Conservation (phyloP, 2,113 vertebrate species). For the Albula glossodonta region DNA sequence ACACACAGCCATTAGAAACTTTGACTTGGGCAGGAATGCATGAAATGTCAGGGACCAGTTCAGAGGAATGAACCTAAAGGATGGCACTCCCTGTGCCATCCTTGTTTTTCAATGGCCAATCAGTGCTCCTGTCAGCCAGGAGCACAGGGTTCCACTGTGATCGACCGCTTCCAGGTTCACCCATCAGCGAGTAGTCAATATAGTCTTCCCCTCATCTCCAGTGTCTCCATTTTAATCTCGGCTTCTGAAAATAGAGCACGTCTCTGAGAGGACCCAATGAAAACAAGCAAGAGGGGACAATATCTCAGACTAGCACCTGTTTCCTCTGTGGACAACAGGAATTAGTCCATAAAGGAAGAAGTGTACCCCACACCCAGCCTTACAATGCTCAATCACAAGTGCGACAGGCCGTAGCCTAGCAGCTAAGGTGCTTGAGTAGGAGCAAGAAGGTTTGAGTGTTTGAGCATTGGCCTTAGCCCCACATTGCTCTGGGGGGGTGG, state of each 20-base stretch:
- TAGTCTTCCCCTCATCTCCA: background rate
- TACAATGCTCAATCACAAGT: background rate
- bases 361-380: background rate
- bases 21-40: constrained; percentile 54
- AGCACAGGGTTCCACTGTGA: no score
- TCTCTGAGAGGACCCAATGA: background rate
- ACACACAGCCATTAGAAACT: constrained; percentile 26
- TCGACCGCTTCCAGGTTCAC: background rate
- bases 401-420: no score
- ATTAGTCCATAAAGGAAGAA: constrained; percentile 21
- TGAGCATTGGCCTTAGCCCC: no score
- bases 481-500: no score
- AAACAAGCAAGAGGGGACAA: constrained; percentile 29
- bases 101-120: background rate
- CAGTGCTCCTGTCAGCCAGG: no score
- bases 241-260: background rate
- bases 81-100: background rate
- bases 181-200: background rate
- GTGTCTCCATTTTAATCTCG: background rate
- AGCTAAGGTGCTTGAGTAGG: no score
- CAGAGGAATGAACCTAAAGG: background rate
- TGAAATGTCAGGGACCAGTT: constrained; percentile 57
- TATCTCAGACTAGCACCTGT: constrained; percentile 30
- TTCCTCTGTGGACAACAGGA: constrained; percentile 40
- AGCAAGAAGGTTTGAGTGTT: no score